These are phyloP conservation scores for Caenorhabditis sinica DNA, from an alignment of 2,888 invertebrate species.

Conservation along the genomic window DNA sequence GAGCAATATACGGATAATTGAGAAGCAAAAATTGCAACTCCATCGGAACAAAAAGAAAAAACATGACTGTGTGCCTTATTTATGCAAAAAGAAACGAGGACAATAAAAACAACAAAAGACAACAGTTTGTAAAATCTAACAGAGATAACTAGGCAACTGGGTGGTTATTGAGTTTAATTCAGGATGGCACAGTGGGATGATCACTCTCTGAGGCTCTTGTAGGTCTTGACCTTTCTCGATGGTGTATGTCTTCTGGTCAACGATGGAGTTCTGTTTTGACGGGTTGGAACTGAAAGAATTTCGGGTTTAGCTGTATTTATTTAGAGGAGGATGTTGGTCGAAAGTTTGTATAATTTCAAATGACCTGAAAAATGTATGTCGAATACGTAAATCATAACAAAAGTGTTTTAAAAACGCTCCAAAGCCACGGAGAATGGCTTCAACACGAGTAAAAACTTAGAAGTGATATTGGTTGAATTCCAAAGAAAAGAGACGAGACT, in stretches of 20 bases:
- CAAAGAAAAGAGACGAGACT: no score
- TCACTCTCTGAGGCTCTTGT: constrained; percentile 35
- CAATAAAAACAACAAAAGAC: constrained; percentile 4
- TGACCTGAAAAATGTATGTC: no score
- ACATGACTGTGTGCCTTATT: background rate
- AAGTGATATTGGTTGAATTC: no score
- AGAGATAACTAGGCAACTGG: background rate
- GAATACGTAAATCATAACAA: no score
- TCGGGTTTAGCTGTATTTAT: no score
- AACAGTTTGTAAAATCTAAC: constrained; percentile 6
- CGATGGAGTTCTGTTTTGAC: constrained; percentile 3
- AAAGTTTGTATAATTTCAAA: no score
- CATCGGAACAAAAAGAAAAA: background rate
- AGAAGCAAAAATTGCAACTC: background rate
- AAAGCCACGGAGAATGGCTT: no score
- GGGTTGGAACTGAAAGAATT: constrained; percentile 14
- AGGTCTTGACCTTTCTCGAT: constrained; percentile 51
- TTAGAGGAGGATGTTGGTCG: no score
- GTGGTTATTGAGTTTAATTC: background rate
- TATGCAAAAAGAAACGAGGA: background rate
- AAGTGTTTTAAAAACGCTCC: no score
- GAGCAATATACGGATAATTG: background rate
- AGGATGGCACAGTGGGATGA: background rate
- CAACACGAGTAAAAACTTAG: no score
- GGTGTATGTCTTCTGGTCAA: constrained; percentile 47